A percentile compares a stretch with the other conserved stretches of the same genome.
These are phyloP conservation scores for Micropoecilia bifurca DNA, from an alignment of 2,797 vertebrate genomes.

Conservation along the genomic window DNA sequence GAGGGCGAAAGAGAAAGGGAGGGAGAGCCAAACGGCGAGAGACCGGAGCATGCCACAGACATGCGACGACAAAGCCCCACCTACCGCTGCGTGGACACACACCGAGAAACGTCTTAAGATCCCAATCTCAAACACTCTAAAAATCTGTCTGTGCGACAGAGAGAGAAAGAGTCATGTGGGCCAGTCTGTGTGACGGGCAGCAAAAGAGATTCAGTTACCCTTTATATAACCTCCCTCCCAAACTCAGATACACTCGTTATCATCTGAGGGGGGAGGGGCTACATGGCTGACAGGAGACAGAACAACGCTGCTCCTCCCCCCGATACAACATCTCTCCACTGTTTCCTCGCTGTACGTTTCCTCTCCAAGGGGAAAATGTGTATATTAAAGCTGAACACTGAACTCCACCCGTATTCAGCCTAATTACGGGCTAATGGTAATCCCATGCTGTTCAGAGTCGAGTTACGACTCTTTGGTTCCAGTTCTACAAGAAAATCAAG, in stretches of 20 bases:
- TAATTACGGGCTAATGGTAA: background rate
- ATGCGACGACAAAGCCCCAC: slow-evolving; percentile 65
- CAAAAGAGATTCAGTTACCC: slow-evolving; percentile 74
- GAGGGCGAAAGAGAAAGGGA: slow-evolving; percentile 25
- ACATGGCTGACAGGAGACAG: slow-evolving; percentile 36
- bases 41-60: slow-evolving; percentile 52
- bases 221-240: slow-evolving; percentile 81
- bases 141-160: slow-evolving; percentile 20
- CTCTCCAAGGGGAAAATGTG: background rate
- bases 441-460: background rate
- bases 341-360: slow-evolving; percentile 17
- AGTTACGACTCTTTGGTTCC: background rate
- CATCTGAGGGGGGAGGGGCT: slow-evolving; percentile 65
- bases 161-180: slow-evolving; percentile 41
- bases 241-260: slow-evolving; percentile 50
- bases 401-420: background rate
- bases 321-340: slow-evolving; percentile 20
- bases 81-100: slow-evolving; percentile 54
- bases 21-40: slow-evolving; percentile 44
- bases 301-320: slow-evolving; percentile 46
- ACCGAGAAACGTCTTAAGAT: slow-evolving; percentile 29
- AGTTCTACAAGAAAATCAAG: background rate
- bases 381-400: background rate
- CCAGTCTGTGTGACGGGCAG: slow-evolving; percentile 58
- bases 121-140: slow-evolving; percentile 55